Conservation (phyloP, 1,140 invertebrate genomes). For the Meloidogyne exigua region DNA sequence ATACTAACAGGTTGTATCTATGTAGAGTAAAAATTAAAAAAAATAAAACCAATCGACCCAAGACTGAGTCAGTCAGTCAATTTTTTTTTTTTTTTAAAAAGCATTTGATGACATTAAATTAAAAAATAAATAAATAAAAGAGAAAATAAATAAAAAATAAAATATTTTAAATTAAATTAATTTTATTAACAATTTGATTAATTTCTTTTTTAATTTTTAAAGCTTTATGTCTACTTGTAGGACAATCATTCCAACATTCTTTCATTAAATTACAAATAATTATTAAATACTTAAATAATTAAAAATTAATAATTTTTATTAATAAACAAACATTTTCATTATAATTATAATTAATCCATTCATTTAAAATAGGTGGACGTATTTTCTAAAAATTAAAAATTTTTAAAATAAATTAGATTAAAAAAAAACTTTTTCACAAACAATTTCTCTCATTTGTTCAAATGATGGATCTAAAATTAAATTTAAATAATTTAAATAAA, state of each 20-base stretch:
- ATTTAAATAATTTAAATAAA: neutral
- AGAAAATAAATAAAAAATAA: neutral
- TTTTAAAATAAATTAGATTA: neutral
- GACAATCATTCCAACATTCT: slow-evolving; percentile 22
- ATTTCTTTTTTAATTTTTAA: slow-evolving; percentile 29
- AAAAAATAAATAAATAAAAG: neutral
- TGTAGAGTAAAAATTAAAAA: too few relatives aligned
- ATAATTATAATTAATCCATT: slow-evolving; percentile 4
- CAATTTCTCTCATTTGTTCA: slow-evolving; percentile 32
- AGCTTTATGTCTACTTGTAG: slow-evolving; percentile 21
- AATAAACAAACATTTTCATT: neutral
- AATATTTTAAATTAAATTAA: neutral
- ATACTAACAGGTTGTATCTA: too few relatives aligned
- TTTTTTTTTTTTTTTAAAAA: neutral
- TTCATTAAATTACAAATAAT: slow-evolving; percentile 13
- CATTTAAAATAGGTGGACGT: slow-evolving; percentile 6
- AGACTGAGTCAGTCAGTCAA: neutral
- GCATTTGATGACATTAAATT: too few relatives aligned
- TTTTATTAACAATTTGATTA: neutral
- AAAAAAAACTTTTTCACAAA: slow-evolving; percentile 22
- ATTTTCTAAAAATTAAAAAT: slow-evolving; percentile 15
- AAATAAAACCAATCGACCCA: neutral
- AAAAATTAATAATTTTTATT: neutral
- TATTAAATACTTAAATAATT: neutral
- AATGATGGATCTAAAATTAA: slow-evolving; percentile 27